phyloP scores from a whole-genome alignment of 2,888 invertebrate species.

The Limulus polyphemus region DNA sequence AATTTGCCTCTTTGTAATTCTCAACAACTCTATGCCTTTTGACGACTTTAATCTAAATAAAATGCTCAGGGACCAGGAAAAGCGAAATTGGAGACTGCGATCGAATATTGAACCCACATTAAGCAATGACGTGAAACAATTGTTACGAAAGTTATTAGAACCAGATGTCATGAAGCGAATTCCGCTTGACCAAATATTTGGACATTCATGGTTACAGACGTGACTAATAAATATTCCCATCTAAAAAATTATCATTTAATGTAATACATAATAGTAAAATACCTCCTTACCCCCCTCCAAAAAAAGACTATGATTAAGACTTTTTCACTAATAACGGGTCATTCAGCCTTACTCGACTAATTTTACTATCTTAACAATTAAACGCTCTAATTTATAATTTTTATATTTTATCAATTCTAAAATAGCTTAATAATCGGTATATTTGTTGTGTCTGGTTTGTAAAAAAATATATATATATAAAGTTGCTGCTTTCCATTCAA shows the following conservation, averaged over 20 bases:
- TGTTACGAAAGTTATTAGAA: conserved; percentile 67
- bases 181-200: conserved; percentile 19
- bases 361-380: too few relatives aligned
- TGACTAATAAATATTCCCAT: not conserved
- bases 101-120: conserved; percentile 29
- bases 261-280: not conserved
- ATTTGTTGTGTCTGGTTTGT: too few relatives aligned
- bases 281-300: too few relatives aligned
- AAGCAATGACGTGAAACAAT: conserved; percentile 45
- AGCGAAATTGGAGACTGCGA: conserved; percentile 23
- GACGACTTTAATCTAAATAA: conserved; percentile 63
- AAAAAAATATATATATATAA: too few relatives aligned
- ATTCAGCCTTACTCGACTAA: too few relatives aligned
- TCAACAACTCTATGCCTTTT: conserved; percentile 44
- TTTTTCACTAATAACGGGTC: too few relatives aligned
- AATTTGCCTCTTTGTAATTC: conserved; percentile 41
- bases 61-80: conserved; percentile 59
- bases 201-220: conserved; percentile 26
- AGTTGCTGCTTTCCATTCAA: too few relatives aligned
- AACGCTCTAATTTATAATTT: too few relatives aligned
- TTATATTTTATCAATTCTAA: too few relatives aligned
- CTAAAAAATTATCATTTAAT: not conserved
- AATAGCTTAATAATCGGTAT: too few relatives aligned
- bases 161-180: conserved; percentile 61
- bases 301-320: too few relatives aligned